Percentiles rank a stretch among this genome's conserved stretches.
Evolutionary conservation across 2,113 vertebrate species (phyloP).

Genomic region (Tor tambroides): DNA sequence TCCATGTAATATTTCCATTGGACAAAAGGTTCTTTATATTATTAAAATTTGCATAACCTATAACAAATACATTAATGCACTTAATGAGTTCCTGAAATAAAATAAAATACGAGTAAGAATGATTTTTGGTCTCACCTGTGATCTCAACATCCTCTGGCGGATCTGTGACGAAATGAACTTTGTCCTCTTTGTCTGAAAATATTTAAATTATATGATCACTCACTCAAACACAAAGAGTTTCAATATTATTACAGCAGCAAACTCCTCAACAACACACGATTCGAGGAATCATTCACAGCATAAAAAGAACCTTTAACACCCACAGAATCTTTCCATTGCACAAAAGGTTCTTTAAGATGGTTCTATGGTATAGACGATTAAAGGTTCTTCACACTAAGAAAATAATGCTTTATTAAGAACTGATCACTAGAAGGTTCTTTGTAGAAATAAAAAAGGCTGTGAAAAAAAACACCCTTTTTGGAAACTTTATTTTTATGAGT

Average conservation of each 20-base stretch:
- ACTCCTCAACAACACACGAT: background rate
- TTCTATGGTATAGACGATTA: background rate
- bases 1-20: too few relatives aligned
- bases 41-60: too few relatives aligned
- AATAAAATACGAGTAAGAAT: background rate
- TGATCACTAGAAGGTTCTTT: background rate
- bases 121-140: background rate
- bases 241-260: background rate
- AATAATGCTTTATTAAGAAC: background rate
- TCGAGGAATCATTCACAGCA: background rate
- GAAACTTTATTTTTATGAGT: too few relatives aligned
- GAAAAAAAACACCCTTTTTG: too few relatives aligned
- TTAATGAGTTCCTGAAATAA: too few relatives aligned
- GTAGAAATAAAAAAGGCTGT: too few relatives aligned
- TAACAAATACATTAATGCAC: too few relatives aligned
- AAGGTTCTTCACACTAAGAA: background rate
- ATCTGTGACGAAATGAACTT: background rate
- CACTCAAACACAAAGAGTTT: background rate
- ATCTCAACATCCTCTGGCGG: background rate
- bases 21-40: too few relatives aligned
- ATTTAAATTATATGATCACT: background rate
- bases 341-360: background rate
- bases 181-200: background rate
- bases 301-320: too few relatives aligned
- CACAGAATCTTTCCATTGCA: background rate